Evolutionary conservation across 2,888 invertebrate species (phyloP).

Genomic region (Marronus borbonicus): DNA sequence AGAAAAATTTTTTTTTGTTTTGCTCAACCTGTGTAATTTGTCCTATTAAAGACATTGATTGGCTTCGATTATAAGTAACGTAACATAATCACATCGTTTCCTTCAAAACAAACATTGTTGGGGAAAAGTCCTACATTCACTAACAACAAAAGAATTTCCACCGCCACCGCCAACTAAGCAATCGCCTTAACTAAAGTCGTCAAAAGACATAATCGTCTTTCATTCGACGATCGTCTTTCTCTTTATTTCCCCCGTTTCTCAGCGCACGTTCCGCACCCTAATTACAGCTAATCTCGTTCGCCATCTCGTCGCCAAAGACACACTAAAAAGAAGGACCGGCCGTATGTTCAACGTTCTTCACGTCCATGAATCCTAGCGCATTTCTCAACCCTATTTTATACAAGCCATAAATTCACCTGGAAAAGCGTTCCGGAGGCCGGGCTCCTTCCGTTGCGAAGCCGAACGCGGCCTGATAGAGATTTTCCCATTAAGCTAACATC

Average conservation of each 20-base stretch:
- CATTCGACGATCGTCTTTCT: neutral
- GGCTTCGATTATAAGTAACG: too few species aligned
- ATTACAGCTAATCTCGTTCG: conserved; percentile 2
- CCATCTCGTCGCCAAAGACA: conserved; percentile 7
- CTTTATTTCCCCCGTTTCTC: too few species aligned
- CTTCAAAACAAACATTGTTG: neutral
- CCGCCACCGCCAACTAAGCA: too few species aligned
- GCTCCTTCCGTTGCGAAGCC: neutral
- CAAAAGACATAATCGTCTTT: conserved; percentile 3
- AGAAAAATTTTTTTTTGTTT: too few species aligned
- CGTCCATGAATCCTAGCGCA: neutral
- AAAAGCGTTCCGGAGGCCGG: neutral
- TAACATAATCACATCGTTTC: too few species aligned
- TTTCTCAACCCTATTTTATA: neutral
- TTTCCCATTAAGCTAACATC: neutral
- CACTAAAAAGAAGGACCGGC: neutral
- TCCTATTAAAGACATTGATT: neutral
- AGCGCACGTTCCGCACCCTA: neutral
- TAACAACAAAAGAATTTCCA: neutral
- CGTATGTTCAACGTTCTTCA: neutral
- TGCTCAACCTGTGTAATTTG: neutral
- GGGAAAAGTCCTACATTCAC: neutral
- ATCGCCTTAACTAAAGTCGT: neutral
- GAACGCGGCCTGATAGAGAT: neutral
- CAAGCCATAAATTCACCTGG: neutral